Base-by-base conservation (phyloP, 2,888 invertebrate genomes). In the Anodontia alba region DNA sequence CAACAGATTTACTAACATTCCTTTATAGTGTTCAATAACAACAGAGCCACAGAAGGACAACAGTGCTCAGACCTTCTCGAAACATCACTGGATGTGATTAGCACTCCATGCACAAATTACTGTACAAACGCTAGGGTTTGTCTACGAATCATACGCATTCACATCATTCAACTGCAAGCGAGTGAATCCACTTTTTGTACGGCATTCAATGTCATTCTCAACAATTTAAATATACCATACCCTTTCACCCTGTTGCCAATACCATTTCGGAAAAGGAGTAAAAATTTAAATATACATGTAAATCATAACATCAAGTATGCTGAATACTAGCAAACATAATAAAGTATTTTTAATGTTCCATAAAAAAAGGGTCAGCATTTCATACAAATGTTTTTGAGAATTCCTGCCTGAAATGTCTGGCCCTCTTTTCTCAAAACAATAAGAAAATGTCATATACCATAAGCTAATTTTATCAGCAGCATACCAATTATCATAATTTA, bases 101-200 rank as follows among this genome's bases (percentile, higher is more conserved):
- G 81, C 72, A 66, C 62, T 73, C 76, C 85, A 81, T 84, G 84
- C 84, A 84, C 33, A 62, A 26, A 33, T n/a, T n/a, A n/a, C n/a
- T 33, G 62, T n/a, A 62, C 23, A 2, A 33, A 62, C 62, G 33
- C 62, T 31, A 62, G 17, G 82, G 80, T 83, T 85, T 70, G 80
- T 83, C 85, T 82, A 85, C 85, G 73, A 74, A 80, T 83, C 85
- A 85, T 76, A 76, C 80, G 72, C 80, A 80, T 42, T 76, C 76
- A 76, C 38, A 42, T 43, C 80, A 80, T 42, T 76, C 76, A 76
- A 69, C 69, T 43, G 69, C 62, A 62, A 69, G 69, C 69, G 69
- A 69, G 69, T 12, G 43, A 29, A n/a, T 42, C 69, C 15, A 46
- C 69, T 70, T 66, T 76, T 49, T 31, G 69, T 23, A 72, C 54